These are phyloP conservation scores for Neosalanx taihuensis DNA, from an alignment of 2,797 vertebrate species.

Conservation along the genomic window DNA sequence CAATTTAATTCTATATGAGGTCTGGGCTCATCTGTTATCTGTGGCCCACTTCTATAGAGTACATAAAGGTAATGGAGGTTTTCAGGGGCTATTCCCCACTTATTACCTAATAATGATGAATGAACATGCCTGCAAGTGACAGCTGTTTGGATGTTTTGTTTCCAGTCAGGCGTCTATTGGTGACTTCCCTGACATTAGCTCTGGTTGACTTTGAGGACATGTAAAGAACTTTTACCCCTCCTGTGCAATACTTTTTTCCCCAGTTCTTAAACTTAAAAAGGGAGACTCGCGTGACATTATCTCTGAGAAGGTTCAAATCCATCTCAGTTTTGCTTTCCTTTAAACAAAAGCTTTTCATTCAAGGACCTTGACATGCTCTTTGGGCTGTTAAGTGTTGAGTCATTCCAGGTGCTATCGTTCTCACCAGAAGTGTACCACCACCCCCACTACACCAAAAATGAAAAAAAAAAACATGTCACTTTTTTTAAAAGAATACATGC, in stretches of 20 bases:
- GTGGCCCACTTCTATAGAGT: conserved; percentile 62
- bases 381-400: conserved; percentile 33
- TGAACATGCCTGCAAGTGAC: conserved; percentile 73
- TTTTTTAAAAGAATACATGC: conserved; percentile 49
- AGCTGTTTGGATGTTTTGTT: conserved; percentile 72
- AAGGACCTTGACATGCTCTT: conserved; percentile 26
- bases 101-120: conserved; percentile 83
- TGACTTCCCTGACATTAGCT: conserved; percentile 53
- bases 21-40: conserved; percentile 72
- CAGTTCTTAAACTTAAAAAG: not conserved
- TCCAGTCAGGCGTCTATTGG: conserved; percentile 55
- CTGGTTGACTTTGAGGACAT: conserved; percentile 55
- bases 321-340: not conserved
- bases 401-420: conserved; percentile 33
- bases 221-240: conserved; percentile 33
- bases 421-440: conserved; percentile 16
- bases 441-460: conserved; percentile 22
- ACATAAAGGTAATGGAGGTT: conserved; percentile 72
- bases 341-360: conserved; percentile 24
- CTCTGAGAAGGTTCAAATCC: not conserved
- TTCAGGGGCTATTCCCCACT: conserved; percentile 69
- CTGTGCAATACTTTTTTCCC: not conserved
- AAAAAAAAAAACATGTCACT: conserved; percentile 31
- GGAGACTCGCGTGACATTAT: not conserved
- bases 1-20: conserved; percentile 66